Base-by-base conservation (phyloP, 2,113 vertebrate species). In the Illadopsis cleaveri region DNA sequence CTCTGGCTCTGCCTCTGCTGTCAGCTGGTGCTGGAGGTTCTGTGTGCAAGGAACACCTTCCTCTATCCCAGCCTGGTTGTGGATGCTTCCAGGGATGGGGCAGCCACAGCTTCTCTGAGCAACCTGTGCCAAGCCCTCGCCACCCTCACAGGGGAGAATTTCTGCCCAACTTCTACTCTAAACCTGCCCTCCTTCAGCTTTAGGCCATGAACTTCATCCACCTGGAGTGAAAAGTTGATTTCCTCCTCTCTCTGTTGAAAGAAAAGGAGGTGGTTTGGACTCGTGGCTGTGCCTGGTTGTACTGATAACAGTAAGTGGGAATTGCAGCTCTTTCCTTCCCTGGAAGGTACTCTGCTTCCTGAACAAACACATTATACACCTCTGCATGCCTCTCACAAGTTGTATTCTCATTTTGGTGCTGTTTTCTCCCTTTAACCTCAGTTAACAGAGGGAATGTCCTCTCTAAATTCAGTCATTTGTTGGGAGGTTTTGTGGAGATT, bases 61-160 rank as follows among this genome's bases (percentile, higher is more conserved):
- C n/a, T 62, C 9, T 18, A 2, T 47, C 13, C 65, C 56, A 71
- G 0, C 45, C 37, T 44, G 40, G 33, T 24, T 1, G 4, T 16
- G 56, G 65, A 17, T 0, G 1, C 28, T 78, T 10, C 45, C 64
- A 70, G 84, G 48, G 40, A 45, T 38, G 73, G 33, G 38, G 28
- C 64, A 53, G 47, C 38, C 72, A 12, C 62, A 53, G 54, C 28
- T 70, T 25, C 64, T 53, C 56, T 48, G 58, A 7, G 48, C 50
- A 23, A 0, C 24, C 42, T 48, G 56, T 87, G 48, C 75, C 48
- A 48, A 6, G 30, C 1, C 20, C n/a, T 61, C 38, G 1, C 2
- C 40, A 25, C n/a, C 47, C n/a, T 71, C 48, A 10, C 40, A 25
- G 65, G 30, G 65, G 33, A 18, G 22, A 35, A 42, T 22, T 71